Base-by-base conservation (phyloP, 2,888 invertebrate species). In the Macrophya annulata region DNA sequence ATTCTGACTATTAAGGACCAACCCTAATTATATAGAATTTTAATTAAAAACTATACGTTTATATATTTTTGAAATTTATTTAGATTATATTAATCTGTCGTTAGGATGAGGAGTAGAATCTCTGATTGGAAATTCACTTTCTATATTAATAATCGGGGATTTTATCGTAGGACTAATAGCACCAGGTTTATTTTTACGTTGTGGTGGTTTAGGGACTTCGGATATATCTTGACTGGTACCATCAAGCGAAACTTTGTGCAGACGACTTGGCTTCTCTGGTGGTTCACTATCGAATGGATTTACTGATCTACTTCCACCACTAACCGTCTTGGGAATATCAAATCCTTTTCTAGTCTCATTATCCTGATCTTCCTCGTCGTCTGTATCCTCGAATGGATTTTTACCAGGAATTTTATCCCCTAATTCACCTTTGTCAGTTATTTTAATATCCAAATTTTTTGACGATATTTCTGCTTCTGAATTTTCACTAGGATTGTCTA, bases 191-290 rank as follows among this genome's bases (percentile, higher is more conserved):
- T 68, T 65, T 51, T 88, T 87, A 65, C 90, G 89, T 21, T 91
- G 89, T 3, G 93, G 93, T 1, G 93, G 93, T 0, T 92, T 93
- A 15, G 93, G 93, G 9, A 89, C 89, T 68, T 87, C 88, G 62
- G 82, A 51, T 21, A 85, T 86, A 43, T 86, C 86, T n/a, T 87
- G 72, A 62, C 43, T 21, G 37, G 21, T 45, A 40, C n/a, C 45
- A 71, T 91, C 90, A 4, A 91, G 91, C 71, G 88, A 84, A 85
- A 86, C 89, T 48, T 89, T 89, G 48, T 90, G 89, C 77, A 90
- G 86, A 59, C 92, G 90, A 48, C 88, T 90, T 0, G 93, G 92
- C 84, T 92, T 93, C 86, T 91, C 92, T 8, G 92, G 91, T 4
- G 91, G 89, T 4, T 89, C 87, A 5, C 88, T 88, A 10, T 81